Evolutionary conservation across 2,797 vertebrate genomes (phyloP).

Genomic region (Poeciliopsis paucimaculata): DNA sequence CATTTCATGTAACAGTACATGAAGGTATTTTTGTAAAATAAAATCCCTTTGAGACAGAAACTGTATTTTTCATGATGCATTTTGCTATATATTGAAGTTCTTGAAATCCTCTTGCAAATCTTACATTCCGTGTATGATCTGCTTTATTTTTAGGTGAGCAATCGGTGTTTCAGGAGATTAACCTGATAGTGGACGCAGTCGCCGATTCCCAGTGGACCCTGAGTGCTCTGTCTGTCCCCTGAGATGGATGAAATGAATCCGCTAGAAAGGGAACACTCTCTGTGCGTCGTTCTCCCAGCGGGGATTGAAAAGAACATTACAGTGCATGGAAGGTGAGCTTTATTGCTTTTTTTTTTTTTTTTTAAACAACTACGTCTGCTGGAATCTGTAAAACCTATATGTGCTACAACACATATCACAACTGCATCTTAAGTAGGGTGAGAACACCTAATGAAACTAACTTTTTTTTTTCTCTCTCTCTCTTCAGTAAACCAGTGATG

Average conservation of each 20-base stretch:
- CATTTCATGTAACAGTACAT: not conserved
- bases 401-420: not conserved
- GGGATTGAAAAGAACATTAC: slow-evolving; percentile 83
- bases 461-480: not conserved
- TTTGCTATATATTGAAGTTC: not conserved
- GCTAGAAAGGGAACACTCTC: slow-evolving; percentile 82
- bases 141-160: not conserved
- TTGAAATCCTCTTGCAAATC: not conserved
- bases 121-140: not conserved
- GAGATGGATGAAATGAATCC: slow-evolving; percentile 86
- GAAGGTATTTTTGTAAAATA: not conserved
- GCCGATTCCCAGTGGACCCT: slow-evolving; percentile 51
- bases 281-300: slow-evolving; percentile 89
- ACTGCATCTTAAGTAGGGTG: not conserved
- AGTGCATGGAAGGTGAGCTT: slow-evolving; percentile 86
- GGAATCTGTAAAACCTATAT: not conserved
- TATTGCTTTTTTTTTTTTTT: not conserved
- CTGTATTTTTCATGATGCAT: not conserved
- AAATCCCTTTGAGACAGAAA: not conserved
- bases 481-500: slow-evolving; percentile 91
- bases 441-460: not conserved
- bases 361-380: not conserved
- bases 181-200: slow-evolving; percentile 74
- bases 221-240: slow-evolving; percentile 37
- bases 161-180: slow-evolving; percentile 67